phyloP scores from a whole-genome alignment of 1,140 invertebrate genomes.

The Arctopsyche grandis region DNA sequence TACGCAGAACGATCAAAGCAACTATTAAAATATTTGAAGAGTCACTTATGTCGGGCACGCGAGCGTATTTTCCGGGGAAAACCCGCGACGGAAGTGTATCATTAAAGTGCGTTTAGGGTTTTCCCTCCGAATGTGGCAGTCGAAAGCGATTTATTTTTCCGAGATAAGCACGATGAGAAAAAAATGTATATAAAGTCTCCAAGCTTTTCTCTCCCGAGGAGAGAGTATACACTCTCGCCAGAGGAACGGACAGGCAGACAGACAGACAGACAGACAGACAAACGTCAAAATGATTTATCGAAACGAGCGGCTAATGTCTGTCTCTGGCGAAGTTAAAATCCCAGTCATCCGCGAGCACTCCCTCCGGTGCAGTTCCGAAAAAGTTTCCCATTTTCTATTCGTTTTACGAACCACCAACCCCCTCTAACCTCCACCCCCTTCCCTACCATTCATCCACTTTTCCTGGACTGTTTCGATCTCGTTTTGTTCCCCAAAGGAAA shows the following conservation, averaged over 20 bases:
- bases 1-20: too few relatives aligned
- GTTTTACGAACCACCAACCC: neutral
- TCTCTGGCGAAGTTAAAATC: constrained; percentile 3
- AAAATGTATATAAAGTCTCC: neutral
- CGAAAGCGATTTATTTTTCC: neutral
- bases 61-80: too few relatives aligned
- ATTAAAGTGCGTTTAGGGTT: constrained; percentile 25
- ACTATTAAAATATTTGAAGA: too few relatives aligned
- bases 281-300: constrained; percentile 22
- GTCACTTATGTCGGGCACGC: too few relatives aligned
- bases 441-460: neutral
- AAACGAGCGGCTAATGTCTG: neutral
- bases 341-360: neutral
- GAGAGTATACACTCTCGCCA: neutral
- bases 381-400: neutral
- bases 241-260: neutral
- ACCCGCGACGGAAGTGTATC: neutral
- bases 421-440: neutral
- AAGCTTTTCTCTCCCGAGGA: too few relatives aligned
- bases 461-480: neutral
- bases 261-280: constrained; percentile 10
- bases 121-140: neutral
- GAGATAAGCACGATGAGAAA: neutral
- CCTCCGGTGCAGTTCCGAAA: neutral
- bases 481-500: neutral